Evolutionary conservation across 2,113 vertebrate species (phyloP).

Genomic region (Rhea americana): DNA sequence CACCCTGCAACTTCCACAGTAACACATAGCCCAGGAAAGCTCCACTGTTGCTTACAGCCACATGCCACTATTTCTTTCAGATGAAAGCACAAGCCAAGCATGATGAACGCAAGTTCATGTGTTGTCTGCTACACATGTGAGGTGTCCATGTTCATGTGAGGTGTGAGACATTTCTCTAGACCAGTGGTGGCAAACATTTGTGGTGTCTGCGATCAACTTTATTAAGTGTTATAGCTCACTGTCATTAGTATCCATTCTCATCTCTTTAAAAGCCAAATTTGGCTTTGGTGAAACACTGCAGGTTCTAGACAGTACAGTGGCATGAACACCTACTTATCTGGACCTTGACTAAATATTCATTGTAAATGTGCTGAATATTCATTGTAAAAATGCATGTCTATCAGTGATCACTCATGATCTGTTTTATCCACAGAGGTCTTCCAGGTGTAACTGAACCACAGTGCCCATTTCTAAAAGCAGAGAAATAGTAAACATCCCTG

Average conservation of each 20-base stretch:
- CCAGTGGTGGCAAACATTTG: background rate
- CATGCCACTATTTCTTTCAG: no score
- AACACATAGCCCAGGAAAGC: no score
- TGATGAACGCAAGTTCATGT: no score
- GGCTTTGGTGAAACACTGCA: background rate
- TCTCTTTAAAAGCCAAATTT: background rate
- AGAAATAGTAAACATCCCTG: background rate
- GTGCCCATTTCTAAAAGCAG: accelerated
- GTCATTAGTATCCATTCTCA: background rate
- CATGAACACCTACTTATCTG: background rate
- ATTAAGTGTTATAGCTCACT: background rate
- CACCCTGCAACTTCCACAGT: no score
- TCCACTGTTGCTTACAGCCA: no score
- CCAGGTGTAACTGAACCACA: background rate
- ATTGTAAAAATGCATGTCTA: no score
- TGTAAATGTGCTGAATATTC: background rate
- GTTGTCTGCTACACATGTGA: no score
- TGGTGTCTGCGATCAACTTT: background rate
- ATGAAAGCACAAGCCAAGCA: no score
- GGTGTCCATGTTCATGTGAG: no score
- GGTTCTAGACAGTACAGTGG: background rate
- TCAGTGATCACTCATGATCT: background rate
- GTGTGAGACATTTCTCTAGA: background rate
- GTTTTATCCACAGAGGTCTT: background rate
- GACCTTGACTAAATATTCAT: background rate